Conservation (phyloP, 2,888 invertebrate genomes). For the Callyntrura sp. region DNA sequence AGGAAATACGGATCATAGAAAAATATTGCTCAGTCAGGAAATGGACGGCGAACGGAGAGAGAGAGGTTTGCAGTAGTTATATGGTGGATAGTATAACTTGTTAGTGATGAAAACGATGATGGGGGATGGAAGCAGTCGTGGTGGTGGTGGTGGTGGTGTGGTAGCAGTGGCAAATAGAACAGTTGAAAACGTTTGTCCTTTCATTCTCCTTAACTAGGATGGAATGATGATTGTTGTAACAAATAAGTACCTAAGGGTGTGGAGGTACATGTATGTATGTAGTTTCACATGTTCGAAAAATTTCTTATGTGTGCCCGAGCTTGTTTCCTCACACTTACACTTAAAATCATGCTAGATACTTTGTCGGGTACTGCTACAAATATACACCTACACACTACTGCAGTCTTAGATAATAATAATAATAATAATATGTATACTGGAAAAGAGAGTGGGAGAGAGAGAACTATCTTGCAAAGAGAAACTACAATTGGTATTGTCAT, state of each 20-base stretch:
- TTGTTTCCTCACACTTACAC: too few relatives aligned
- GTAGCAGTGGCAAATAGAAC: neutral
- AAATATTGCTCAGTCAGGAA: conserved; percentile 74
- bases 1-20: conserved; percentile 72
- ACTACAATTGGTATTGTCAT: conserved; percentile 37
- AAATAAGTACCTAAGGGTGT: conserved; percentile 19
- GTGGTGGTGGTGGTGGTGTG: too few relatives aligned
- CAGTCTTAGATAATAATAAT: too few relatives aligned
- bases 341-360: neutral
- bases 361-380: neutral
- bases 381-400: neutral
- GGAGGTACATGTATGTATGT: neutral
- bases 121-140: too few relatives aligned
- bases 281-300: too few relatives aligned
- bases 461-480: neutral
- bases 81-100: neutral
- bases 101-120: conserved; percentile 16
- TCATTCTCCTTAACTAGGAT: conserved; percentile 56
- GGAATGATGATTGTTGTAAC: conserved; percentile 39
- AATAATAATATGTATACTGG: neutral
- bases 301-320: too few relatives aligned
- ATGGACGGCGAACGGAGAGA: conserved; percentile 59
- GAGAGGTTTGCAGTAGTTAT: conserved; percentile 11
- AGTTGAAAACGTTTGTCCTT: conserved; percentile 67
- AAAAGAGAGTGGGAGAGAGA: too few relatives aligned